A percentile compares a stretch with the other conserved stretches of the same genome.
Evolutionary conservation across 2,797 vertebrate genomes (phyloP).

Genomic region (Toxotes lorentzi): DNA sequence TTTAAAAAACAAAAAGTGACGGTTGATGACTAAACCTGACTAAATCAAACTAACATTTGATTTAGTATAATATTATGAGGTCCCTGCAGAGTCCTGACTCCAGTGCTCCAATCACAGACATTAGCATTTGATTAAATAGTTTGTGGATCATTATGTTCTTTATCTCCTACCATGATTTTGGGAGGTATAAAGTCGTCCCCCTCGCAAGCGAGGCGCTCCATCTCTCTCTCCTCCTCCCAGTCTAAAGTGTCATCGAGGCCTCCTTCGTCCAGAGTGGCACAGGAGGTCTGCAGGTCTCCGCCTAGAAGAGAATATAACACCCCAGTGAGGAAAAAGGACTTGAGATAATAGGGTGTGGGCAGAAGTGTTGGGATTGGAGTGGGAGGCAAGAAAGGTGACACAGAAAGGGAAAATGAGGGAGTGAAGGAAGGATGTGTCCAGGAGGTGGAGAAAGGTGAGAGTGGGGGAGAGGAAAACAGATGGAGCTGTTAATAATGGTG

Average conservation of each 20-base stretch:
- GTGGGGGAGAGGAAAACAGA: constrained; percentile 37
- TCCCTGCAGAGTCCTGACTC: background rate
- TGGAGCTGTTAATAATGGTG: constrained; percentile 47
- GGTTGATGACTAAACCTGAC: background rate
- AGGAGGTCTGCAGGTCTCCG: constrained; percentile 93
- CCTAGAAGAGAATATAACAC: constrained; percentile 80
- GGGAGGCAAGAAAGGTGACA: constrained; percentile 40
- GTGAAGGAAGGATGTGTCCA: constrained; percentile 27
- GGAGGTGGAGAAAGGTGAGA: constrained; percentile 37
- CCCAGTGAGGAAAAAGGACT: constrained; percentile 24
- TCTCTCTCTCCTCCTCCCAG: constrained; percentile 96
- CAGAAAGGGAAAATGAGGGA: constrained; percentile 8
- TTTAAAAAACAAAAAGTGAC: background rate
- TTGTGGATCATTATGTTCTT: background rate
- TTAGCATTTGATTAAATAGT: background rate
- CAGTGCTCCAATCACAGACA: background rate
- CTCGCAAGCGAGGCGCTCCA: constrained; percentile 92
- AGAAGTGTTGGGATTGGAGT: constrained; percentile 19
- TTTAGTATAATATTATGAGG: background rate
- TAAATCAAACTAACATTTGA: no score
- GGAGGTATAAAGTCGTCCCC: constrained; percentile 96
- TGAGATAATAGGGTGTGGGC: constrained; percentile 32
- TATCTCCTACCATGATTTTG: constrained; percentile 92
- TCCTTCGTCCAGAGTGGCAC: constrained; percentile 89
- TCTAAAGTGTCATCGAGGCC: constrained; percentile 87